These are phyloP conservation scores for Musca vetustissima DNA, from an alignment of 1,140 invertebrate genomes.

Conservation along the genomic window DNA sequence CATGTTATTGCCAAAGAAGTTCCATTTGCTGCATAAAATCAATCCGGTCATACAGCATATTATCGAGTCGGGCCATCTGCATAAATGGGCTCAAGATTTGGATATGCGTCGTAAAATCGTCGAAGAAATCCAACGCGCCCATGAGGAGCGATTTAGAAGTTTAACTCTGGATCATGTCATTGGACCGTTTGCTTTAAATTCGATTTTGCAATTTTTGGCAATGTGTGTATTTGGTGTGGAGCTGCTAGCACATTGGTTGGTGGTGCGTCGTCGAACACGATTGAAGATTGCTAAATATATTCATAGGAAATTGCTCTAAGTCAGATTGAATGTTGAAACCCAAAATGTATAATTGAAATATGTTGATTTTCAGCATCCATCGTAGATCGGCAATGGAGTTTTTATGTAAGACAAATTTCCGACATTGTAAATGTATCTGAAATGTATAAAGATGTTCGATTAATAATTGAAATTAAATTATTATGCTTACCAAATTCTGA, in stretches of 20 bases:
- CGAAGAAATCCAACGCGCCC: slow-evolving; percentile 38
- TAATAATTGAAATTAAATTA: too few species aligned
- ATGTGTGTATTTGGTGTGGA: slow-evolving; percentile 36
- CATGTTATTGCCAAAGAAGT: slow-evolving; percentile 50
- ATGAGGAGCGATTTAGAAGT: slow-evolving; percentile 40
- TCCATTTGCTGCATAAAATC: slow-evolving; percentile 46
- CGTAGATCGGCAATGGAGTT: too few species aligned
- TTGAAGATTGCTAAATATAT: slow-evolving; percentile 30
- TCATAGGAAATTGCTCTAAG: slow-evolving; percentile 30
- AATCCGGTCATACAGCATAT: slow-evolving; percentile 48
- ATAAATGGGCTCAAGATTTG: slow-evolving; percentile 49
- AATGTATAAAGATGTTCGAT: too few species aligned
- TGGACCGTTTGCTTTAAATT: slow-evolving; percentile 39
- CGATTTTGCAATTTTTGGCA: slow-evolving; percentile 33
- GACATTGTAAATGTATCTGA: too few species aligned
- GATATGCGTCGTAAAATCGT: slow-evolving; percentile 46
- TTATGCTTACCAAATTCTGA: too few species aligned
- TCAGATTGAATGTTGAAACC: too few species aligned
- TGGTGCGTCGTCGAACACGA: slow-evolving; percentile 30
- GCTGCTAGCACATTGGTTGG: slow-evolving; percentile 29
- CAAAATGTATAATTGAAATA: too few species aligned
- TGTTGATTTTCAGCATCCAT: too few species aligned
- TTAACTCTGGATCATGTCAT: slow-evolving; percentile 39
- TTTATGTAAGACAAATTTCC: too few species aligned
- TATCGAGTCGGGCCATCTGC: slow-evolving; percentile 51